Percentiles rank a stretch among this genome's conserved stretches.
These are phyloP conservation scores for Brachyptera risi DNA, from an alignment of 2,888 invertebrate genomes.

Conservation along the genomic window DNA sequence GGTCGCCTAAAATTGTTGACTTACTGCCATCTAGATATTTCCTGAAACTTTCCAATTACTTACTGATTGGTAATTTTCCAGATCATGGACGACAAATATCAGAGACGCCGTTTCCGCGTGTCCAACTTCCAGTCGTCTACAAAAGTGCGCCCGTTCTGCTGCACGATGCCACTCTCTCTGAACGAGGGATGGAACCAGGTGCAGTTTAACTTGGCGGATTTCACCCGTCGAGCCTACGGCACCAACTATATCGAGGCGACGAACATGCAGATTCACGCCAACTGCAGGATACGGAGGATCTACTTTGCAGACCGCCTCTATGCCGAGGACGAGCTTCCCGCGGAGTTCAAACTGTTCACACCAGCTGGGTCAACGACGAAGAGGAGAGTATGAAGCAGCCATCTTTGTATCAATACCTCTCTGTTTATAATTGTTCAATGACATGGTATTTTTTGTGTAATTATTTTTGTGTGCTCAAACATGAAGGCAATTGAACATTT, in stretches of 20 bases:
- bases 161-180: slow-evolving; percentile 93
- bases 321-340: slow-evolving; percentile 61
- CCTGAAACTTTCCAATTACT: slow-evolving; percentile 18
- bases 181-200: slow-evolving; percentile 96
- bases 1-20: no score
- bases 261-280: slow-evolving; percentile 92
- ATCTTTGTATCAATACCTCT: no score
- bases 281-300: slow-evolving; percentile 85
- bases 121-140: slow-evolving; percentile 96
- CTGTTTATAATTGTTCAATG: no score
- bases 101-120: slow-evolving; percentile 80
- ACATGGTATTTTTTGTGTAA: no score
- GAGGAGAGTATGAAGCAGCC: no score
- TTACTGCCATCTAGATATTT: not conserved
- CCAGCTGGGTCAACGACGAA: no score
- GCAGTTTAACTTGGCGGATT: slow-evolving; percentile 92
- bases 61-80: slow-evolving; percentile 46
- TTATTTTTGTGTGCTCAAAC: no score
- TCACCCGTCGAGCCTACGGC: slow-evolving; percentile 91
- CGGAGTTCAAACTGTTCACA: slow-evolving; percentile 61
- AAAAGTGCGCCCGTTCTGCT: slow-evolving; percentile 93
- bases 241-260: slow-evolving; percentile 91
- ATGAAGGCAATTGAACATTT: no score
- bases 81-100: slow-evolving; percentile 94
- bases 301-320: slow-evolving; percentile 79